Base-by-base conservation (phyloP, 2,797 vertebrate species). In the Melanogrammus aeglefinus region DNA sequence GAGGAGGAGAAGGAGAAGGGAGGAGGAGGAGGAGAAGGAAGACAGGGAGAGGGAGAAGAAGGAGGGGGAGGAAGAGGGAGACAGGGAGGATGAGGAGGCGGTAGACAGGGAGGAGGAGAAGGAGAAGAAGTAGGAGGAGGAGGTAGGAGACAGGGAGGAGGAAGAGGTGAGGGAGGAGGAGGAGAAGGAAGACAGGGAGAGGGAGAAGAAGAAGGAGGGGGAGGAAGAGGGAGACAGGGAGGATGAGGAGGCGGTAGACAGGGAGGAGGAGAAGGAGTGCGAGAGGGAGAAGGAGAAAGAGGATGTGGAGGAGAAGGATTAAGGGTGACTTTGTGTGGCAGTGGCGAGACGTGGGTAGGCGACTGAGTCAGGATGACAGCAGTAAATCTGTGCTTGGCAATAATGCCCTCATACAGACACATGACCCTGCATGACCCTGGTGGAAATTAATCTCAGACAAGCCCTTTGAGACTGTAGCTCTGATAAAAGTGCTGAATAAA, bases 81-180 rank as follows among this genome's bases (percentile, higher is more conserved):
- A 96, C 95, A 82, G 95, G 95, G 94, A 96, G 95, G 93, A 96
- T 95, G 87, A 96, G 95, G 2, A 41, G 13, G 39, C 1, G 12
- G 39, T 3, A 14, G 47, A 57, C 12, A 12, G 18, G 47, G 47
- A 57, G 31, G 31, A 31, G 31, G 2, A 10, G 39, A 12, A 51
- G 47, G n/a, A 63, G 31, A 3, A 31, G 31, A 31, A 31, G 31
- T 1, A 31, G 31, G 51, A 63, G 21, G 51, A 1, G 6, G 18
- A 63, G 5, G n/a, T n/a, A n/a, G n/a, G n/a, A n/a, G n/a, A n/a
- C n/a, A 63, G 21, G 51, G 21, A 63, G 4, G 51, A 6, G 0
- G 21, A 7, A 18, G 18, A n/a, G n/a, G n/a, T n/a, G n/a, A 63
- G 21, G 51, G 21, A 63, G 4, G 51, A 6, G 0, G 21, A 7